Base-by-base conservation (phyloP, 2,888 invertebrate genomes). In the Clusia tigrina region DNA sequence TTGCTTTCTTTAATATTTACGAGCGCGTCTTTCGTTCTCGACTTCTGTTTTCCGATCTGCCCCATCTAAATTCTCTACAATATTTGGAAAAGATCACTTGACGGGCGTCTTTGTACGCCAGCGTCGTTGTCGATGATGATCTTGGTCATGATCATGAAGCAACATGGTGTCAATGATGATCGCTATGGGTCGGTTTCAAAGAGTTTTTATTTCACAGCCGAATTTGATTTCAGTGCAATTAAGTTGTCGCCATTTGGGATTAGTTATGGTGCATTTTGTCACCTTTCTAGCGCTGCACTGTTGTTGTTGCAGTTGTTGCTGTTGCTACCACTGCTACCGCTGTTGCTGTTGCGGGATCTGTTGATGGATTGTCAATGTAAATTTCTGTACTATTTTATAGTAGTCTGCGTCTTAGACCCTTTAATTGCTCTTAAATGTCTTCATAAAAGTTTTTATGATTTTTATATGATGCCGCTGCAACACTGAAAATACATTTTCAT, bases 291-390 rank as follows among this genome's bases (percentile, higher is more conserved):
- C 12, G n/a, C n/a, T n/a, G n/a, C n/a, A n/a, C n/a, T n/a, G n/a
- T n/a, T n/a, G n/a, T n/a, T n/a, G n/a, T n/a, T n/a, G n/a, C 9
- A 6, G 42, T 42, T 15, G 42, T n/a, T 17, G 42, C 42, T n/a
- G n/a, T n/a, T n/a, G n/a, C n/a, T n/a, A n/a, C n/a, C n/a, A n/a
- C n/a, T n/a, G n/a, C 6, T 42, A n/a, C 15, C 42, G 9, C 42
- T n/a, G 3, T n/a, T 10, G 42, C 42, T 15, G 42, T 42, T 32
- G 42, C n/a, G 12, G 9, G 42, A 42, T 42, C 42, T 42, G 42
- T 42, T 42, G 42, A 42, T 42, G 42, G 42, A 42, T 42, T 42
- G 42, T 42, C 42, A 42, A 42, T 42, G 42, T 42, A 15, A 42
- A 42, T 42, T 6, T 32, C 10, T 10, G 12, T 42, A 15, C n/a